phyloP scores from a whole-genome alignment of 2,797 vertebrate species.

The Myotis daubentonii region DNA sequence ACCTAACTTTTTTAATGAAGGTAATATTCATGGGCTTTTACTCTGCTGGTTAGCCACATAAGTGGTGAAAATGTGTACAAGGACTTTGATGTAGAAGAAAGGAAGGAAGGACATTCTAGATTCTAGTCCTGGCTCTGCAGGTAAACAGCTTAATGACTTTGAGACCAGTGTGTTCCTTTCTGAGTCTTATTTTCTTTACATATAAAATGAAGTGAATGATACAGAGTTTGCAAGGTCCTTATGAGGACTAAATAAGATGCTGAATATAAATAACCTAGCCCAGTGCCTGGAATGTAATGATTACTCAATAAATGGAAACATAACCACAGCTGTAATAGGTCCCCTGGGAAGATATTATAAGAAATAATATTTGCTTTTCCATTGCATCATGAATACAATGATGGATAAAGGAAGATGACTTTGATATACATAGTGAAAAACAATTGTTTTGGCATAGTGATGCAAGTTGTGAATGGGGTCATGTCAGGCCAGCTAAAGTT shows the following conservation, averaged over 20 bases:
- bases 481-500: not conserved
- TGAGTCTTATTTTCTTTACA: slow-evolving; percentile 20
- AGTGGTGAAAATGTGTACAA: not conserved
- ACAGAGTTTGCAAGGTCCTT: not conserved
- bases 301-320: slow-evolving; percentile 35
- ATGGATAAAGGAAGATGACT: not conserved
- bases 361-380: slow-evolving; percentile 2
- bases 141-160: not conserved
- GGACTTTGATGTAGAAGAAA: not conserved
- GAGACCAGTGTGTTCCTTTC: not conserved
- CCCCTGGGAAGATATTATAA: not conserved
- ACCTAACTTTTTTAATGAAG: not conserved
- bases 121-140: not conserved
- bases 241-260: not conserved
- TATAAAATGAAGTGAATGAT: slow-evolving; percentile 13
- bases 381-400: slow-evolving; percentile 38
- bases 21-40: not conserved
- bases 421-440: not conserved
- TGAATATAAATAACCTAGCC: not conserved
- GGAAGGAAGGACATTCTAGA: not conserved
- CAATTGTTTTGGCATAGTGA: not conserved
- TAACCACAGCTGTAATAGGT: not conserved
- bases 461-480: not conserved
- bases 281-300: not conserved
- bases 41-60: not conserved